Base-by-base conservation (phyloP, 2,888 invertebrate species). In the Drosophila rubida region DNA sequence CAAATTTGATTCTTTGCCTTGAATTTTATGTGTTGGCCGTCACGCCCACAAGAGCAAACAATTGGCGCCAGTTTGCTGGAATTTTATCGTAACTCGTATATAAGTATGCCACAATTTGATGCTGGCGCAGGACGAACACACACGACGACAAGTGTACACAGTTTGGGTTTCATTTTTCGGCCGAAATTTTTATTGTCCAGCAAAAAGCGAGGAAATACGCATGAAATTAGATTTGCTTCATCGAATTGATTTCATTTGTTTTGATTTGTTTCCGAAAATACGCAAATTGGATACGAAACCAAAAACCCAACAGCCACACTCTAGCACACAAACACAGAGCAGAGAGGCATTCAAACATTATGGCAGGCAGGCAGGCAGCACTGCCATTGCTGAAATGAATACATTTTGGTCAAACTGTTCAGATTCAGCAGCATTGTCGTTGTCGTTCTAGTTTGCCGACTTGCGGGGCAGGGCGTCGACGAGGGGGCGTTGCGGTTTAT, bases 221-320 rank as follows among this genome's bases (percentile, higher is more conserved):
- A 86, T 83, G 78, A 83, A 82, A 83, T 83, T 83, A 86, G 83
- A 83, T 83, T 86, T 83, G 82, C 76, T 86, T 70, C 82, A 86
- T 83, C 83, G 82, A 83, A 86, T 83, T 86, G 82, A 83, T 83
- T 82, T 82, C 86, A 82, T 82, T 80, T 80, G 78, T 75, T 80
- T 82, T 86, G 86, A 86, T 83, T 83, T 83, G 82, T 86, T 83
- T 83, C 82, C 66, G 61, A 80, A 81, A 81, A 81, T 82, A 85
- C 84, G 84, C 85, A 86, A 86, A 82, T 82, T 86, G 86, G 86
- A 83, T 85, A 63, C 80, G 76, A 76, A 66, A 60, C 66, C 48
- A 51, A 63, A 60, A 60, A 50, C 58, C 53, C 45, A 44, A 63
- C 58, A 48, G 49, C 48, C 64, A 54, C 42, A 66, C 59, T 23